Percentiles rank a stretch among this genome's conserved stretches.
These are phyloP conservation scores for Drosophila pandora DNA, from an alignment of 1,140 invertebrate genomes.

Conservation along the genomic window DNA sequence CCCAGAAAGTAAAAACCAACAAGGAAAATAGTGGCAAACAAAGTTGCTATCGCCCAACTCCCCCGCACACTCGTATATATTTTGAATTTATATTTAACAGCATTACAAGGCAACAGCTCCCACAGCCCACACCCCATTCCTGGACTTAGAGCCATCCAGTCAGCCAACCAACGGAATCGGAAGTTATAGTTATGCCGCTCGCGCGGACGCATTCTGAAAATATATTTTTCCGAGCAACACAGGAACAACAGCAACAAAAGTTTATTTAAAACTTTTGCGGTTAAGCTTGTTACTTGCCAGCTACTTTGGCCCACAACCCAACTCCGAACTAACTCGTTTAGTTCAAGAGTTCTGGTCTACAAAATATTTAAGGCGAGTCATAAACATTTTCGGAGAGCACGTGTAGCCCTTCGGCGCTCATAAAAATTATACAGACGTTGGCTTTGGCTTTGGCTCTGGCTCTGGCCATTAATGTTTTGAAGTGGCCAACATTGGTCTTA, in stretches of 20 bases:
- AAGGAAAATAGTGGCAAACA: slow-evolving; percentile 53
- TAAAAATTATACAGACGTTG: slow-evolving; percentile 70
- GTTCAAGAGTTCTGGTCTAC: slow-evolving; percentile 45
- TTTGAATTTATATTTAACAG: slow-evolving; percentile 76
- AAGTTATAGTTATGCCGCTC: slow-evolving; percentile 79
- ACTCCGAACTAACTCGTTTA: slow-evolving; percentile 51
- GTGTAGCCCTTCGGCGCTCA: slow-evolving; percentile 53
- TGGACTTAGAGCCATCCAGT: background rate
- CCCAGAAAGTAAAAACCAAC: slow-evolving; percentile 40
- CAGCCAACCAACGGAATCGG: slow-evolving; percentile 60
- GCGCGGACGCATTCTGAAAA: slow-evolving; percentile 61
- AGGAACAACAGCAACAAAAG: slow-evolving; percentile 60
- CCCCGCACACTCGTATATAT: slow-evolving; percentile 54
- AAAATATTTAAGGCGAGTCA: slow-evolving; percentile 62
- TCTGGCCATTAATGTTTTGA: slow-evolving; percentile 58
- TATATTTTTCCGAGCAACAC: slow-evolving; percentile 57
- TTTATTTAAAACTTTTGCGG: slow-evolving; percentile 80
- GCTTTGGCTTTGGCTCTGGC: slow-evolving; percentile 38
- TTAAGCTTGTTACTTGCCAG: slow-evolving; percentile 79
- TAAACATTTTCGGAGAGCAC: slow-evolving; percentile 55
- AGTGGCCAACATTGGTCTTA: slow-evolving; percentile 20
- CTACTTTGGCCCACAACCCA: slow-evolving; percentile 53
- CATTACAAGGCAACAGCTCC: slow-evolving; percentile 59
- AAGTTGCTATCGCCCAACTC: slow-evolving; percentile 53
- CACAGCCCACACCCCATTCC: slow-evolving; percentile 11